phyloP scores from a whole-genome alignment of 2,888 invertebrate species.

The Endotricha flammealis region DNA sequence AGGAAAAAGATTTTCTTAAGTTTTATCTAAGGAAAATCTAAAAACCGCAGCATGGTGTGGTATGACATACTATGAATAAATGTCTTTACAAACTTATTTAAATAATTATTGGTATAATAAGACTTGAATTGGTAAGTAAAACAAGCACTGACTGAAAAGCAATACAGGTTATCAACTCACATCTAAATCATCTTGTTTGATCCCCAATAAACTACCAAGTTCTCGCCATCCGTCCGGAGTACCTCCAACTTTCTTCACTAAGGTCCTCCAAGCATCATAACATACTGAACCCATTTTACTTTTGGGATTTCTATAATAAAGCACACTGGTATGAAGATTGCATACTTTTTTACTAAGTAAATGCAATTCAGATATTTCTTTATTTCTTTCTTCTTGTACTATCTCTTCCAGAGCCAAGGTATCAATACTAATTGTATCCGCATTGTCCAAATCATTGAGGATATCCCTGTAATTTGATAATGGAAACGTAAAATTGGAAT shows the following conservation, averaged over 20 bases:
- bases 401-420: slow-evolving; percentile 55
- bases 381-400: slow-evolving; percentile 48
- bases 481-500: too few relatives aligned
- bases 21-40: too few relatives aligned
- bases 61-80: too few relatives aligned
- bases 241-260: slow-evolving; percentile 60
- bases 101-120: too few relatives aligned
- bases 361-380: slow-evolving; percentile 52
- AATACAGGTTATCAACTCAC: too few relatives aligned
- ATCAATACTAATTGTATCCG: slow-evolving; percentile 58
- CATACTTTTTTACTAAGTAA: slow-evolving; percentile 57
- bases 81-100: too few relatives aligned
- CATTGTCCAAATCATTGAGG: slow-evolving; percentile 39
- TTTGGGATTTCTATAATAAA: slow-evolving; percentile 60
- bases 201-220: slow-evolving; percentile 52
- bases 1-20: too few relatives aligned
- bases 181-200: slow-evolving; percentile 58
- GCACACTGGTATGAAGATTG: slow-evolving; percentile 55
- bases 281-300: slow-evolving; percentile 55
- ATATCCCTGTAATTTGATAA: slow-evolving; percentile 48
- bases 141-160: too few relatives aligned
- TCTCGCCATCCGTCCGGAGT: slow-evolving; percentile 61
- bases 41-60: too few relatives aligned
- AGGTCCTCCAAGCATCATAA: slow-evolving; percentile 57
- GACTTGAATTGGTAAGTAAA: too few relatives aligned